Percentiles rank a stretch among this genome's conserved stretches.
phyloP scores from a whole-genome alignment of 2,113 vertebrate genomes.

The Macrotus californicus region DNA sequence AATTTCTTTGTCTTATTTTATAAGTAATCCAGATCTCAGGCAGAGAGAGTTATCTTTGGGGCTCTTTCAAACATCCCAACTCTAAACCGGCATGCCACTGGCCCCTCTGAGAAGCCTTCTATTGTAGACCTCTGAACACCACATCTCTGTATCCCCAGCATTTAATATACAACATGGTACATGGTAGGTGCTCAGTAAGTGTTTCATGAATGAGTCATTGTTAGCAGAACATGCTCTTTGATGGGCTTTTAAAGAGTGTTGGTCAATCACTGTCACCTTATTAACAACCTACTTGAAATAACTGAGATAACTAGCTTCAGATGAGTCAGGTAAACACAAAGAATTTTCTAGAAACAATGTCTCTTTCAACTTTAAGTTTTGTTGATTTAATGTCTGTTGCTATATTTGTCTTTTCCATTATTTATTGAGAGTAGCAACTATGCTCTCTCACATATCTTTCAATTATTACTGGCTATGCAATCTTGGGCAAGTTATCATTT shows the following conservation, averaged over 20 bases:
- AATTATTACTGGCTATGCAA: neutral
- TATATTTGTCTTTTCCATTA: conserved; percentile 33
- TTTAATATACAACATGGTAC: neutral
- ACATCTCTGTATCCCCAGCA: neutral
- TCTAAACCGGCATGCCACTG: neutral
- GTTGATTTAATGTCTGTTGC: neutral
- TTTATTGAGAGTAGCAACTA: neutral
- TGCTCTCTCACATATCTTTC: neutral
- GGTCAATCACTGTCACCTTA: neutral
- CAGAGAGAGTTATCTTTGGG: neutral
- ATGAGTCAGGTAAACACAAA: conserved; percentile 23
- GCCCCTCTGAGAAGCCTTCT: neutral
- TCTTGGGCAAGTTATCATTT: neutral
- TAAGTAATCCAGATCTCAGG: neutral
- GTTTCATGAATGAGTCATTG: neutral
- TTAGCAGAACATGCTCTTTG: neutral
- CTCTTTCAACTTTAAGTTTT: conserved; percentile 11
- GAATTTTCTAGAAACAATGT: conserved; percentile 35
- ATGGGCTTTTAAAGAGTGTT: neutral
- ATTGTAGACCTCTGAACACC: neutral
- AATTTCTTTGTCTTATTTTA: neutral
- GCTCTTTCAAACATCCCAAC: neutral
- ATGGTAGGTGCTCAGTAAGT: neutral
- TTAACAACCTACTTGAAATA: conserved; percentile 29
- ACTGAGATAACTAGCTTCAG: neutral